Evolutionary conservation across 64 coral and sea anemone genomes (phyloP).

Genomic region (Porites lutea): DNA sequence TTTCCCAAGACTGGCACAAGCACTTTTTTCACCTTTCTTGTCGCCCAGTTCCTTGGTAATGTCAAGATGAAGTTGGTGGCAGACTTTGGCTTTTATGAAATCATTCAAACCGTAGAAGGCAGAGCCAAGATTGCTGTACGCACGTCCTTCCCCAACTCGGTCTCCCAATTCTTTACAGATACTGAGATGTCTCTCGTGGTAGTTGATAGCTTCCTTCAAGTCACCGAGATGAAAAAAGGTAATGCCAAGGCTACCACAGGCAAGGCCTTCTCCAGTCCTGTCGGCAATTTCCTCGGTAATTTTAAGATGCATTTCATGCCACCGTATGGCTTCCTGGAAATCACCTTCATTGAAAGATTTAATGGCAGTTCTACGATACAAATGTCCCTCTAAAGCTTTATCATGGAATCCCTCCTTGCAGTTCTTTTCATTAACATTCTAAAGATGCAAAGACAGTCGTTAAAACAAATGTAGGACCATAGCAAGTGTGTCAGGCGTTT

Average conservation of each 20-base stretch:
- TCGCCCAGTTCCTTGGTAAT: not conserved
- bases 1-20: not conserved
- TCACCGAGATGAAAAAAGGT: not conserved
- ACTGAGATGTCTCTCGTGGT: not conserved
- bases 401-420: not conserved
- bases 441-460: not conserved
- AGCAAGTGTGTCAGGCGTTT: no score
- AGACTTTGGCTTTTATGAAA: not conserved
- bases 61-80: not conserved
- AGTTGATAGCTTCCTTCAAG: not conserved
- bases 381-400: not conserved
- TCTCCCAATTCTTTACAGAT: not conserved
- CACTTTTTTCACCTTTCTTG: not conserved
- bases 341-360: not conserved
- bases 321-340: not conserved
- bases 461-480: no score
- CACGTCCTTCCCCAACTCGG: not conserved
- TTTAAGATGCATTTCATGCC: constrained; percentile 2
- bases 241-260: not conserved
- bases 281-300: not conserved
- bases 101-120: not conserved
- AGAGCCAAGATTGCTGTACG: not conserved
- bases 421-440: not conserved
- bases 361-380: not conserved
- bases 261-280: not conserved